Evolutionary conservation across 2,797 vertebrate species (phyloP), one percentile per base, ranked within the genome.

Genomic region (Monodelphis domestica): DNA sequence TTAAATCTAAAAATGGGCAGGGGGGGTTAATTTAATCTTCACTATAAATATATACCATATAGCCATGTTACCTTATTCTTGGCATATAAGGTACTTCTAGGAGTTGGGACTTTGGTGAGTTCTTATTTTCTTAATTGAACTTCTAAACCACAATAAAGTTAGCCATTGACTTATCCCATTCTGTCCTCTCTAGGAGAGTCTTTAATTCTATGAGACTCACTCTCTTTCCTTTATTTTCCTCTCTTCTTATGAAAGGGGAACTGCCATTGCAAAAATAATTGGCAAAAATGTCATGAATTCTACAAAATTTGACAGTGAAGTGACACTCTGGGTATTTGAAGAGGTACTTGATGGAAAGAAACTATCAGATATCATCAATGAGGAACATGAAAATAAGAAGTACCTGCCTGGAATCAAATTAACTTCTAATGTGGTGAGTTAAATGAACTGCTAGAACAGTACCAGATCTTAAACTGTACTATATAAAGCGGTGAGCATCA

Each of bases 241-340:
- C 38, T 90, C 91, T 63, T 84, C 45, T 89, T 87, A 94, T 92
- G 9, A 96, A n/a, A 99, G 99, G 98, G 99, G 99, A 59, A 98
- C 99, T 7, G 98, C 98, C 51, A 99, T 99, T 89, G 98, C 99
- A 96, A 99, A 98, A 97, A 99, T 99, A 88, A 93, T 99, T 88
- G 99, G 99, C 5, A 96, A 96, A 93, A 99, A 99, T 98, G 98
- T 98, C 57, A 98, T 98, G 94, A 97, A 93, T 0, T 98, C 98
- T 50, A 99, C 98, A 96, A 98, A 97, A 90, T 99, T 99, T 91
- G 97, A 99, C 50, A 98, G 99, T 0, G 89, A 98, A 53, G 98
- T 99, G 50, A 99, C 98, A 95, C 99, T 99, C 98, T 99, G 99
- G 99, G 99, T 99, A 29, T 99, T 98, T 38, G 99, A 99, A 97